Base-by-base conservation (phyloP, 2,797 vertebrate genomes). In the Ceryle rudis region DNA sequence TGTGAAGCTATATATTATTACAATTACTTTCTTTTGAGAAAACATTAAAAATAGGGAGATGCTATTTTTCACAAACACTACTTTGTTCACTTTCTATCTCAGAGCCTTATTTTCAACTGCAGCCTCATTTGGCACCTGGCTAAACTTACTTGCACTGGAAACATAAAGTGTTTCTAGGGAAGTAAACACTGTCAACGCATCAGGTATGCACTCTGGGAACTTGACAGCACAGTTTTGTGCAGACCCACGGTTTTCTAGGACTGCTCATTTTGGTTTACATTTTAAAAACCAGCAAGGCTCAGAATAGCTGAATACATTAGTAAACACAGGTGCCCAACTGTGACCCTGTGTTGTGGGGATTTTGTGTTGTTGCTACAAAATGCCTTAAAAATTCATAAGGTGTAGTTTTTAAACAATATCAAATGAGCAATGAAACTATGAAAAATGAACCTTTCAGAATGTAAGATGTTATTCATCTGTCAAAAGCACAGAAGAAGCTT, bases 371-470 rank as follows among this genome's bases (percentile, higher is more conserved):
- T 88, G 29, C n/a, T 78, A 69, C 15, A 79, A 81, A 81, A 58
- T 2, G 0, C 81, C 20, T 86, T 83, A 46, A 81, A 88, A 91
- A 86, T 83, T 37, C 29, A 86, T 1, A 12, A 79, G 22, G 15
- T 15, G 6, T 31, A 31, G 26, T 37, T 94, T 96, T 84, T 65
- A 67, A 81, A 86, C 42, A 74, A 75, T 49, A 79, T 16, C 37
- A 74, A 91, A 51, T 28, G 42, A 88, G 26, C 54, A 83, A 67
- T 28, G 44, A 61, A 95, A 81, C 8, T 21, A 86, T 46, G 65
- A 90, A 93, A 90, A 81, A 86, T 41, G 6, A 90, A 93, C 31
- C 47, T 84, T 92, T 86, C 73, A 79, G 62, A 77, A 86, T 23
- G 7, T 23, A 81, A 79, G n/a, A 47, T 66, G 62, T 29, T 72